Evolutionary conservation across 1,140 invertebrate species (phyloP).

Genomic region (Scaptomyza graminum): DNA sequence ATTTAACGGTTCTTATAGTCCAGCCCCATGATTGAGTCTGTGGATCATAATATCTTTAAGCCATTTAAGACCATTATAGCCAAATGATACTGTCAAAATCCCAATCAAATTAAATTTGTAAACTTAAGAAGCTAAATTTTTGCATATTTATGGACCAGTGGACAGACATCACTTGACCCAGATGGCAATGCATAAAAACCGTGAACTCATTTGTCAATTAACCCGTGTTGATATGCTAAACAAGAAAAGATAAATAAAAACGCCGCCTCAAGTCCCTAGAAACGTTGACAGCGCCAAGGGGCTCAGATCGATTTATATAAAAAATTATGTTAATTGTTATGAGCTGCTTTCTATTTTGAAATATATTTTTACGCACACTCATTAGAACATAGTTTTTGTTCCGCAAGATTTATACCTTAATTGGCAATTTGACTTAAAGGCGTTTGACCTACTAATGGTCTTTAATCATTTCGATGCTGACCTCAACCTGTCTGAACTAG

Average conservation of each 20-base stretch:
- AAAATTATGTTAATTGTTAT: conserved; percentile 58
- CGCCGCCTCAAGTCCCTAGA: conserved; percentile 32
- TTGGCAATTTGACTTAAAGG: conserved; percentile 33
- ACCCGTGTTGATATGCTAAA: conserved; percentile 28
- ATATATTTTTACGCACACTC: conserved; percentile 6
- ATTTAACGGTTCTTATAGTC: conserved; percentile 69
- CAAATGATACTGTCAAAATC: conserved; percentile 59
- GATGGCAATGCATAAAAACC: conserved; percentile 25
- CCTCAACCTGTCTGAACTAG: conserved; percentile 4
- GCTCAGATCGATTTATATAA: conserved; percentile 22
- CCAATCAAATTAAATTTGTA: conserved; percentile 44
- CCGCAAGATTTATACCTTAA: conserved; percentile 53
- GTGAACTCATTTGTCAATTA: conserved; percentile 68
- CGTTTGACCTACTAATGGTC: conserved; percentile 34
- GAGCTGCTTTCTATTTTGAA: conserved; percentile 49
- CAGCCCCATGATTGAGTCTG: conserved; percentile 8
- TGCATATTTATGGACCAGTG: conserved; percentile 40
- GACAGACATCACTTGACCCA: conserved; percentile 62
- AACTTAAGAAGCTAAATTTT: conserved; percentile 19
- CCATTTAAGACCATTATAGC: conserved; percentile 36
- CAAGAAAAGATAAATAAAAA: neutral
- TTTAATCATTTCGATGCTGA: conserved; percentile 19
- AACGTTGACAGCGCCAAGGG: conserved; percentile 50
- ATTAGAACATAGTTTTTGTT: conserved; percentile 29
- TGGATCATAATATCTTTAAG: conserved; percentile 30